Evolutionary conservation across 2,888 invertebrate species (phyloP).

Genomic region (Anticlea derivata): DNA sequence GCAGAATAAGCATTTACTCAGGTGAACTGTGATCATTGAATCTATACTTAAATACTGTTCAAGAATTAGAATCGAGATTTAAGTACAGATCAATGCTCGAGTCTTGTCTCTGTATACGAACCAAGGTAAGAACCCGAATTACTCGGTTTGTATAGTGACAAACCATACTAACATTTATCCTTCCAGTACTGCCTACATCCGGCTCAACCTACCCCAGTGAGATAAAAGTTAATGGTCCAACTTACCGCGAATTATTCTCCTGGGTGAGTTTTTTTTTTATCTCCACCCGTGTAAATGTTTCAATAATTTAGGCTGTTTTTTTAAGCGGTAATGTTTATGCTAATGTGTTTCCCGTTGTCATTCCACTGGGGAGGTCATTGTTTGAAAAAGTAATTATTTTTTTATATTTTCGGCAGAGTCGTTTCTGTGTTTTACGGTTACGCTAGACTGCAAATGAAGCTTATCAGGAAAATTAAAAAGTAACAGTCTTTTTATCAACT

Average conservation of each 20-base stretch:
- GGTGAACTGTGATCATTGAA: too few relatives aligned
- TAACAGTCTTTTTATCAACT: conserved; percentile 20
- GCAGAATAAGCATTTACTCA: too few relatives aligned
- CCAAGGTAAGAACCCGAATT: too few relatives aligned
- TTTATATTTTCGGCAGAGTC: conserved; percentile 16
- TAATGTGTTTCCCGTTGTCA: conserved; percentile 40
- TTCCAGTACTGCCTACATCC: conserved; percentile 15
- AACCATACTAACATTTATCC: conserved; percentile 12
- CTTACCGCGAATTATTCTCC: conserved; percentile 73
- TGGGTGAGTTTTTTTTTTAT: conserved; percentile 47
- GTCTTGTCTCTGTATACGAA: too few relatives aligned
- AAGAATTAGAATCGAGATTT: too few relatives aligned
- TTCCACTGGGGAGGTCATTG: conserved; percentile 30
- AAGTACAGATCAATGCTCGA: too few relatives aligned
- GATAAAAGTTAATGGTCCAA: conserved; percentile 79
- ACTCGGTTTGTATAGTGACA: too few relatives aligned
- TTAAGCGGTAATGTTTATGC: conserved; percentile 43
- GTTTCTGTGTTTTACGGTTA: conserved; percentile 9
- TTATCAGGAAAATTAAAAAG: conserved; percentile 1
- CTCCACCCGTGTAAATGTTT: conserved; percentile 48
- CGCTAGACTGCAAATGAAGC: not conserved
- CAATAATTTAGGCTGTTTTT: conserved; percentile 51
- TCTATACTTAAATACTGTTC: too few relatives aligned
- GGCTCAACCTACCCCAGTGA: conserved; percentile 48
- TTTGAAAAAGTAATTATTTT: conserved; percentile 26